These are phyloP conservation scores for Neomorphus geoffroyi DNA, from an alignment of 2,797 vertebrate species.

Conservation along the genomic window DNA sequence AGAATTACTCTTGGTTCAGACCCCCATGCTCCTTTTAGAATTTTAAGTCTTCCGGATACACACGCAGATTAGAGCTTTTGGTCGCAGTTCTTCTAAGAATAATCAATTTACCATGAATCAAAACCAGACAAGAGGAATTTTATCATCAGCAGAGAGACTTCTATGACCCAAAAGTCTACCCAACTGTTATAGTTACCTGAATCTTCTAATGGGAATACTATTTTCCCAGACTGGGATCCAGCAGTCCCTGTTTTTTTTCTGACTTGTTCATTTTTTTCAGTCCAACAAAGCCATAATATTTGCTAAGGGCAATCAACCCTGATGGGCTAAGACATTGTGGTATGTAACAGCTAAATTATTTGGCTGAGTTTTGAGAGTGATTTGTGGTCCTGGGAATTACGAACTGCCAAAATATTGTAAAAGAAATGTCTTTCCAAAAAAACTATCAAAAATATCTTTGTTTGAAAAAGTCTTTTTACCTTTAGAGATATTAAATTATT, in stretches of 20 bases:
- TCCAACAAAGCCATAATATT: neutral
- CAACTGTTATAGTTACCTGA: neutral
- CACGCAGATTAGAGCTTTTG: neutral
- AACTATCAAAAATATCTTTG: neutral
- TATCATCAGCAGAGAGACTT: neutral
- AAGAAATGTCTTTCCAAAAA: neutral
- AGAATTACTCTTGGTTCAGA: neutral
- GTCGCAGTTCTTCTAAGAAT: neutral
- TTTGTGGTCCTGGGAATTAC: constrained; percentile 9
- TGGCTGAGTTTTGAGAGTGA: constrained; percentile 6
- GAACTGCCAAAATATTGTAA: constrained; percentile 17
- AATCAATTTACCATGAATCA: neutral
- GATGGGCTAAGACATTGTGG: constrained; percentile 1
- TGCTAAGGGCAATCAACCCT: constrained; percentile 16
- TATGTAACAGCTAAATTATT: constrained; percentile 5
- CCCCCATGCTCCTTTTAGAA: neutral
- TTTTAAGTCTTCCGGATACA: neutral
- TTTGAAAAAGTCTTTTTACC: neutral
- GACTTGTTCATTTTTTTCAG: neutral
- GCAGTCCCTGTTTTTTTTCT: neutral
- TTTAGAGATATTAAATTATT: neutral
- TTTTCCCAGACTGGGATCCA: neutral
- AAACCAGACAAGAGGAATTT: neutral
- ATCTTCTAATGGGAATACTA: neutral
- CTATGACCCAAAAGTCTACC: neutral